phyloP scores from a whole-genome alignment of 2,797 vertebrate genomes.

The Tenualosa ilisha region DNA sequence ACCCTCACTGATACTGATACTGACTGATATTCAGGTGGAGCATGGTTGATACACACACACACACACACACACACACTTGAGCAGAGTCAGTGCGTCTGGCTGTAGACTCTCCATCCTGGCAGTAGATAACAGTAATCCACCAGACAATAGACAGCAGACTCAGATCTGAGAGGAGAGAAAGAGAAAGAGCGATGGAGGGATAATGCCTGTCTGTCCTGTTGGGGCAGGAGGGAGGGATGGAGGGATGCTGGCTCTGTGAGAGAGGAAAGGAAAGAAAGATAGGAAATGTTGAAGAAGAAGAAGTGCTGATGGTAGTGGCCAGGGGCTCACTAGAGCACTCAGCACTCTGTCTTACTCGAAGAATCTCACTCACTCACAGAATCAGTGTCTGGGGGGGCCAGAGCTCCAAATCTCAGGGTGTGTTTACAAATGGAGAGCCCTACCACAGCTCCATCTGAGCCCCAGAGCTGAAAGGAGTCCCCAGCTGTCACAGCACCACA shows the following conservation, averaged over 20 bases:
- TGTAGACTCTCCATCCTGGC: conserved; percentile 25
- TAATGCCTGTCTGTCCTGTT: not conserved
- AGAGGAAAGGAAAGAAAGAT: not conserved
- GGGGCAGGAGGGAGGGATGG: not conserved
- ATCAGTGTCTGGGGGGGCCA: too few species aligned
- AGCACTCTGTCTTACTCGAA: not conserved
- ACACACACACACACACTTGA: conserved; percentile 2
- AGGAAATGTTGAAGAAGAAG: not conserved
- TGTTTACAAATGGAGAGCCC: too few species aligned
- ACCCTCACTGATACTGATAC: not conserved
- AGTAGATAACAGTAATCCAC: conserved; percentile 31
- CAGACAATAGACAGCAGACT: conserved; percentile 32
- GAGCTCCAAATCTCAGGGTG: too few species aligned
- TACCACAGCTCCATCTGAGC: too few species aligned
- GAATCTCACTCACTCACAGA: too few species aligned
- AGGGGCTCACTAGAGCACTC: not conserved
- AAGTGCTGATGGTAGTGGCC: not conserved
- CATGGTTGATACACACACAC: conserved; percentile 14
- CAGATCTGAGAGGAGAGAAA: conserved; percentile 26
- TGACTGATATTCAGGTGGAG: conserved; percentile 38
- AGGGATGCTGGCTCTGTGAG: not conserved
- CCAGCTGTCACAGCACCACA: too few species aligned
- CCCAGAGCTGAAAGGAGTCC: too few species aligned
- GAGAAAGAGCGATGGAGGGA: not conserved
- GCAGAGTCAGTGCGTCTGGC: conserved; percentile 2